Percentiles rank a stretch among this genome's conserved stretches.
Evolutionary conservation across 2,888 invertebrate species (phyloP).

Genomic region (Macrophya alboannulata): DNA sequence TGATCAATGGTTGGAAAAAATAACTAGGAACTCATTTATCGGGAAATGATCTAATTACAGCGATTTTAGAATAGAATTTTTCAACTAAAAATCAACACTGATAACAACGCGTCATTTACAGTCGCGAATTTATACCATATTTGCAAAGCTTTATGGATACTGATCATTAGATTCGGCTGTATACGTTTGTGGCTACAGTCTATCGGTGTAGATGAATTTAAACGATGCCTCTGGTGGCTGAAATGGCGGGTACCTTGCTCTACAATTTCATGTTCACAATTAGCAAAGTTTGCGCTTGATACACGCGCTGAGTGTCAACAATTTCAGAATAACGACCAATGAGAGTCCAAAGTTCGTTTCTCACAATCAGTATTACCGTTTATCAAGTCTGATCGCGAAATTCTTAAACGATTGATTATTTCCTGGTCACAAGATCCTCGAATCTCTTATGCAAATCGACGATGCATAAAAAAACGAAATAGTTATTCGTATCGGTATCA

Average conservation of each 20-base stretch:
- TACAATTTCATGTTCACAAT: slow-evolving; percentile 49
- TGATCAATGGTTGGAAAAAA: not conserved
- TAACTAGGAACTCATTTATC: not conserved
- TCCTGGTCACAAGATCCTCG: no score
- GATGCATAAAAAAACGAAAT: no score
- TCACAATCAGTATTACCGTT: slow-evolving; percentile 5
- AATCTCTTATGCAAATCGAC: no score
- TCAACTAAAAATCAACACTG: not conserved
- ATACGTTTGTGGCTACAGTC: not conserved
- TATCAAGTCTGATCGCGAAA: not conserved
- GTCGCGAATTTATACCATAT: not conserved
- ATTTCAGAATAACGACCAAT: slow-evolving; percentile 46
- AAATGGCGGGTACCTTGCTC: not conserved
- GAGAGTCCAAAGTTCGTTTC: slow-evolving; percentile 36
- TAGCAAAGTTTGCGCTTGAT: slow-evolving; percentile 50
- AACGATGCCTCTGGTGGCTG: slow-evolving; percentile 40
- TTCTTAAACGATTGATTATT: not conserved
- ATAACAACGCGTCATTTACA: not conserved
- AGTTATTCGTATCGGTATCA: not conserved
- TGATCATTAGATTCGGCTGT: not conserved
- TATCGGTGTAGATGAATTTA: slow-evolving; percentile 32
- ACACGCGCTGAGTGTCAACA: slow-evolving; percentile 48
- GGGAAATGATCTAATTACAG: not conserved
- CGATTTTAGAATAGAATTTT: not conserved
- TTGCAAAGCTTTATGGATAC: not conserved